phyloP scores from a whole-genome alignment of 2,113 vertebrate species.

The Holacanthus passer region DNA sequence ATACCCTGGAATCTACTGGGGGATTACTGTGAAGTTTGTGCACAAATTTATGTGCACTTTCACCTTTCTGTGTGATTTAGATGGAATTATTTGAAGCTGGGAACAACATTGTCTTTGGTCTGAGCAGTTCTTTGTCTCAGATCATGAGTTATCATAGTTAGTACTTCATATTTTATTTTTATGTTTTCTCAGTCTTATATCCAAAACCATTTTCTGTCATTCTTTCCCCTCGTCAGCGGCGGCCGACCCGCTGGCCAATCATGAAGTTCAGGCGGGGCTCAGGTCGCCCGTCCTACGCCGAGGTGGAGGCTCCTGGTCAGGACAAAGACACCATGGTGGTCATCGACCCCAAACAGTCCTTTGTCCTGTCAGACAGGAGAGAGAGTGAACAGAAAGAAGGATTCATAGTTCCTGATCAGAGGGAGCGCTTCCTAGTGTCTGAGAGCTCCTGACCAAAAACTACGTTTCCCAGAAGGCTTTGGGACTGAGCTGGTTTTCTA shows the following conservation, averaged over 20 bases:
- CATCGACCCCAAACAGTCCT: slow-evolving; percentile 80
- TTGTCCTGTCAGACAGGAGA: slow-evolving; percentile 90
- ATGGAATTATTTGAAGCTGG: not conserved
- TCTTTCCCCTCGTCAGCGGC: slow-evolving; percentile 84
- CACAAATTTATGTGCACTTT: too few relatives aligned
- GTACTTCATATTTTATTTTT: too few relatives aligned
- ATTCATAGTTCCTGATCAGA: slow-evolving; percentile 83
- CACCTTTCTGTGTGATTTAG: not conserved
- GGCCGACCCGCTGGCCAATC: slow-evolving; percentile 93
- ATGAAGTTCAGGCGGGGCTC: slow-evolving; percentile 96
- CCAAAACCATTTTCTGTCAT: not conserved
- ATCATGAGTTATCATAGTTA: too few relatives aligned
- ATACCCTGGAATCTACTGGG: not conserved
- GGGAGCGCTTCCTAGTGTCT: slow-evolving; percentile 75
- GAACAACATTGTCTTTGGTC: too few relatives aligned
- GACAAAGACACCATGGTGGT: slow-evolving; percentile 88
- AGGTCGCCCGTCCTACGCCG: slow-evolving; percentile 92
- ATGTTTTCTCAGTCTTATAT: not conserved
- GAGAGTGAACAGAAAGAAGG: slow-evolving; percentile 84
- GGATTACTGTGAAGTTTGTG: not conserved
- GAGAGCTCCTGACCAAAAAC: slow-evolving; percentile 77
- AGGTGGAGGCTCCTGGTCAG: slow-evolving; percentile 91
- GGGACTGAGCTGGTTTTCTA: slow-evolving; percentile 42
- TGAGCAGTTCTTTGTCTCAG: too few relatives aligned
- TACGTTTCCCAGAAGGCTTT: slow-evolving; percentile 50